Evolutionary conservation across 2,797 vertebrate genomes (phyloP).

Genomic region (Tokudaia tokunoshimensis): DNA sequence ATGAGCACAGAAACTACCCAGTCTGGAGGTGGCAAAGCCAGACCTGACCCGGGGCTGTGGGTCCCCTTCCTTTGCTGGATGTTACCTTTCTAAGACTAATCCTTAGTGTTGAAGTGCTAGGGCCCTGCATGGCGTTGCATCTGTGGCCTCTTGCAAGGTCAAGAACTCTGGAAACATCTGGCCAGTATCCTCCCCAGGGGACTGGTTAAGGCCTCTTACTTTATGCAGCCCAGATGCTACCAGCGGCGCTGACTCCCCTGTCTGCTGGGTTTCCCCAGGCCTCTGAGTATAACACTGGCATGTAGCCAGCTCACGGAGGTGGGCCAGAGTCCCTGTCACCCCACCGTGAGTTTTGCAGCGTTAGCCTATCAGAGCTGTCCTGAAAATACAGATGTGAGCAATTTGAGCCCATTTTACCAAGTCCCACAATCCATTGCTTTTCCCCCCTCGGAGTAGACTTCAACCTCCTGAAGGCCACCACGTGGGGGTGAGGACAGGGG

Average conservation of each 20-base stretch:
- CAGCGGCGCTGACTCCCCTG: neutral
- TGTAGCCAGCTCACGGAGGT: neutral
- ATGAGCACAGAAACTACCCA: accelerated
- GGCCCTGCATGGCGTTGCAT: neutral
- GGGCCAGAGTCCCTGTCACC: neutral
- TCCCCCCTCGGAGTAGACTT: neutral
- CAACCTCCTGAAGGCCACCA: neutral
- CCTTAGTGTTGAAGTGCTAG: neutral
- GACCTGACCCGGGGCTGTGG: accelerated
- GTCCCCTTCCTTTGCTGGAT: neutral
- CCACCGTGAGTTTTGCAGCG: accelerated
- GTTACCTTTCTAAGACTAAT: neutral
- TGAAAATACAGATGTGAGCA: neutral
- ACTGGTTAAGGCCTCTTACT: neutral
- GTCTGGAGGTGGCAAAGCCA: neutral
- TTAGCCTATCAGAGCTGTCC: neutral
- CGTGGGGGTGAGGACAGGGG: neutral
- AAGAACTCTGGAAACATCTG: neutral
- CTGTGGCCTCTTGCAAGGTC: neutral
- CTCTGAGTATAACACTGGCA: neutral
- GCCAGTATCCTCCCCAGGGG: neutral
- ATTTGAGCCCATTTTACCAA: accelerated
- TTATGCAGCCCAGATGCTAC: neutral
- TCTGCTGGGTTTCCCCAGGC: too few relatives aligned
- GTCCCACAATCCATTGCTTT: accelerated